phyloP scores from a whole-genome alignment of 1,140 invertebrate genomes.

The Daktulosphaira vitifoliae region DNA sequence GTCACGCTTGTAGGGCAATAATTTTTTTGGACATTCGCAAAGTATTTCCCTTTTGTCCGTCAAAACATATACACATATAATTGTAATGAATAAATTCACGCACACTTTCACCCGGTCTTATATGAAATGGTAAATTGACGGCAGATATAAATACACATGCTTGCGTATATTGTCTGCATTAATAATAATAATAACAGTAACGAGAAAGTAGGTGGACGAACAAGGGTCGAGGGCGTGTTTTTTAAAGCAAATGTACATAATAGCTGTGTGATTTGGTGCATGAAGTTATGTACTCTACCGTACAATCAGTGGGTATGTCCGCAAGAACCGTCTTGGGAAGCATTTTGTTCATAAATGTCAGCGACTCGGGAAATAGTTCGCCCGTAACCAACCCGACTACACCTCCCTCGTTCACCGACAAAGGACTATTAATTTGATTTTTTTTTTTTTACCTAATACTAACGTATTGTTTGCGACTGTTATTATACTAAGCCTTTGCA shows the following conservation, averaged over 20 bases:
- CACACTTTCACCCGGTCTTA: too few species aligned
- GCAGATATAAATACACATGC: too few species aligned
- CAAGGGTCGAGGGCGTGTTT: neutral
- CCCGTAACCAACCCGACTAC: conserved; percentile 15
- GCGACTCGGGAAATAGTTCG: conserved; percentile 26
- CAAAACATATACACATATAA: too few species aligned
- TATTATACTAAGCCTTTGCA: too few species aligned
- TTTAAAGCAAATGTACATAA: conserved; percentile 1
- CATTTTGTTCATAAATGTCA: conserved; percentile 33
- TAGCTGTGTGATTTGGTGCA: conserved; percentile 22
- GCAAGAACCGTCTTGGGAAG: conserved; percentile 12
- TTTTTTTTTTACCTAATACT: conserved; percentile 10
- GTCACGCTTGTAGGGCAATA: too few species aligned
- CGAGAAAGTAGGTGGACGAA: neutral
- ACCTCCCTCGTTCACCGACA: neutral
- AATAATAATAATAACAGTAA: too few species aligned
- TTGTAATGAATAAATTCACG: too few species aligned
- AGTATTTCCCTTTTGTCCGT: too few species aligned
- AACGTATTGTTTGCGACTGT: conserved; percentile 10
- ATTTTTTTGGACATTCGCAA: too few species aligned
- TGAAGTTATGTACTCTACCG: conserved; percentile 3
- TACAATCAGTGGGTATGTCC: neutral
- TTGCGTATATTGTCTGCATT: too few species aligned
- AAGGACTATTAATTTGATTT: conserved; percentile 19
- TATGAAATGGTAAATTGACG: too few species aligned